Evolutionary conservation across 2,797 vertebrate genomes (phyloP), one percentile per base, ranked within the genome.

Genomic region (Chloroceryle amazona): DNA sequence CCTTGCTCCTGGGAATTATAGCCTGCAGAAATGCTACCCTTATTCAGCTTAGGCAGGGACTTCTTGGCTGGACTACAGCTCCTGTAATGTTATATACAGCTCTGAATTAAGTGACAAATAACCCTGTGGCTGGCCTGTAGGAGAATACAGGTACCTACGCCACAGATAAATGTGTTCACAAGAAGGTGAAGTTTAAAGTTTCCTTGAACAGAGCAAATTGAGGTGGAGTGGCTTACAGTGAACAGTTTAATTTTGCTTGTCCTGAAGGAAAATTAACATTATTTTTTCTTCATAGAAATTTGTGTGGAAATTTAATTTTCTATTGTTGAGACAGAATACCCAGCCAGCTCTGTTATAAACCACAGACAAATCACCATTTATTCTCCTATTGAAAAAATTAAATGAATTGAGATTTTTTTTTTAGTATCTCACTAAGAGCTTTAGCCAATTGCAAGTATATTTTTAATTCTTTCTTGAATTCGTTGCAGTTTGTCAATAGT

Each of bases 91-190:
- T 90, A 95, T 81, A 93, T 41, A 60, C 63, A 89, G 16, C 31
- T 78, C 70, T 55, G 73, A 94, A 93, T 93, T 88, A 94, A 84
- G 94, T 91, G 91, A 95, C 90, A 90, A 91, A 96, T 93, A 92
- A 90, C 63, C 55, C 39, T 17, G 13, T 84, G 89, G 73, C 83
- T 96, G 88, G 66, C 25, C 42, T 70, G 52, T 41, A 79, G 62
- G 55, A 94, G 92, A 93, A 93, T 92, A 63, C 71, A 96, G 83
- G 93, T 91, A 97, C 74, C 16, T 60, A 57, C 15, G 44, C 29
- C 1, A 2, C 60, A 54, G 37, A 84, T 55, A 76, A 80, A 85
- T 85, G 44, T 61, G 26, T 82, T 94, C 63, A 42, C 74, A 85
- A 78, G 89, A 87, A 87, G 52, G 58, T 85, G 57, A 96, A 90